These are phyloP conservation scores for Ardeotis arabs DNA, from an alignment of 2,113 vertebrate species.

Conservation along the genomic window DNA sequence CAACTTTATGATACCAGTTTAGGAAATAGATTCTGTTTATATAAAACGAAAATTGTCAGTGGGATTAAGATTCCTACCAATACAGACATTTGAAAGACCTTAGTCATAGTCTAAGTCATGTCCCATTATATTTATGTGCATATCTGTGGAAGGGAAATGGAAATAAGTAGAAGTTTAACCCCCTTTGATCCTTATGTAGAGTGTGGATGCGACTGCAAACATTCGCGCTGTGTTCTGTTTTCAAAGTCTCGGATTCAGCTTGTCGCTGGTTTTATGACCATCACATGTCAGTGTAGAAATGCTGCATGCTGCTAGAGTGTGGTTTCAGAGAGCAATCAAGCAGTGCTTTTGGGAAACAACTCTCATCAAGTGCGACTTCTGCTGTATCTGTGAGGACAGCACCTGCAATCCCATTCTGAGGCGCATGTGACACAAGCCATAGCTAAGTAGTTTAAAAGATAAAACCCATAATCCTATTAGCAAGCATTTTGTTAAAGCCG, in stretches of 20 bases:
- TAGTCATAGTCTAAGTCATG: fast-evolving
- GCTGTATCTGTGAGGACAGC: background rate
- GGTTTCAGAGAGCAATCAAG: background rate
- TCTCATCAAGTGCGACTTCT: background rate
- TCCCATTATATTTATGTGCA: background rate
- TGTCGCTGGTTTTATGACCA: background rate
- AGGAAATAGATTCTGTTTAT: background rate
- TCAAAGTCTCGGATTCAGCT: background rate
- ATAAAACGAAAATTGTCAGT: background rate
- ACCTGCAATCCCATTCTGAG: background rate
- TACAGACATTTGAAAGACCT: background rate
- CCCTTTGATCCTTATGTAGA: background rate
- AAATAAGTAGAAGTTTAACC: background rate
- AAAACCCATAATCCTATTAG: background rate
- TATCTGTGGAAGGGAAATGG: background rate
- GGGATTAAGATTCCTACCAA: background rate
- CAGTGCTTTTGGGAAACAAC: background rate
- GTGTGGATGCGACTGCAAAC: background rate
- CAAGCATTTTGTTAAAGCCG: background rate
- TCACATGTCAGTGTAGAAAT: background rate
- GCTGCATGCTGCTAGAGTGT: background rate
- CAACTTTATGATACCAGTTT: background rate
- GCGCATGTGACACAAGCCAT: background rate
- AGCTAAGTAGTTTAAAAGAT: constrained; percentile 29
- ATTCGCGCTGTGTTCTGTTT: background rate